A percentile compares a stretch with the other conserved stretches of the same genome.
These are phyloP conservation scores for Dryobates pubescens DNA, from an alignment of 2,797 vertebrate genomes.

Conservation along the genomic window DNA sequence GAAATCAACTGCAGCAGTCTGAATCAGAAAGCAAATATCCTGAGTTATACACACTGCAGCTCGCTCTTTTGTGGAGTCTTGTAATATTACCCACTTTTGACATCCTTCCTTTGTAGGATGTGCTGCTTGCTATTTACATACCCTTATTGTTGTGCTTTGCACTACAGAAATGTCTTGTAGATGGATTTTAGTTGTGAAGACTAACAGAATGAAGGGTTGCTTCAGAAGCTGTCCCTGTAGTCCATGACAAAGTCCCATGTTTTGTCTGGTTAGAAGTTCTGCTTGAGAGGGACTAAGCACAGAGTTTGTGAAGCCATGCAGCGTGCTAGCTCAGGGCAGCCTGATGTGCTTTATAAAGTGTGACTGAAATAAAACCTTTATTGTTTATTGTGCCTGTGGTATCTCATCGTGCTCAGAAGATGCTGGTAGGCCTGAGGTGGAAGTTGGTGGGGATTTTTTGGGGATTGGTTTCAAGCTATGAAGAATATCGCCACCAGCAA, in stretches of 20 bases:
- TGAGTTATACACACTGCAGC: accelerated
- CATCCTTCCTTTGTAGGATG: not conserved
- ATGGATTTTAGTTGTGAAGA: not conserved
- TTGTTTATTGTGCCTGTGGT: not conserved
- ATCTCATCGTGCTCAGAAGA: accelerated
- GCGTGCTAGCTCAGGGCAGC: not conserved
- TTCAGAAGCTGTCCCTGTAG: not conserved
- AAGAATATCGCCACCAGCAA: not conserved
- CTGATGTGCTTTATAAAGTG: not conserved
- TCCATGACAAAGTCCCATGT: accelerated
- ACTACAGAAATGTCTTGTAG: not conserved
- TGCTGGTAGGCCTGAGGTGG: not conserved
- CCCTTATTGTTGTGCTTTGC: not conserved
- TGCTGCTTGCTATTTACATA: not conserved
- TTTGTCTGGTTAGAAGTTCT: not conserved
- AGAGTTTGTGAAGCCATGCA: not conserved
- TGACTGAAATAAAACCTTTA: not conserved
- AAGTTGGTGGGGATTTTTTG: not conserved
- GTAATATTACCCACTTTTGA: not conserved
- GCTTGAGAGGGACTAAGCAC: not conserved
- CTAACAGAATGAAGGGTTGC: not conserved
- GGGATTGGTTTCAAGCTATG: not conserved
- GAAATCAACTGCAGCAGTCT: not conserved
- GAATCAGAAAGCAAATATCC: not conserved
- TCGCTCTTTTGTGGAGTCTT: not conserved